Evolutionary conservation across 2,797 vertebrate species (phyloP).

Genomic region (Neosilurus mollespiculum): DNA sequence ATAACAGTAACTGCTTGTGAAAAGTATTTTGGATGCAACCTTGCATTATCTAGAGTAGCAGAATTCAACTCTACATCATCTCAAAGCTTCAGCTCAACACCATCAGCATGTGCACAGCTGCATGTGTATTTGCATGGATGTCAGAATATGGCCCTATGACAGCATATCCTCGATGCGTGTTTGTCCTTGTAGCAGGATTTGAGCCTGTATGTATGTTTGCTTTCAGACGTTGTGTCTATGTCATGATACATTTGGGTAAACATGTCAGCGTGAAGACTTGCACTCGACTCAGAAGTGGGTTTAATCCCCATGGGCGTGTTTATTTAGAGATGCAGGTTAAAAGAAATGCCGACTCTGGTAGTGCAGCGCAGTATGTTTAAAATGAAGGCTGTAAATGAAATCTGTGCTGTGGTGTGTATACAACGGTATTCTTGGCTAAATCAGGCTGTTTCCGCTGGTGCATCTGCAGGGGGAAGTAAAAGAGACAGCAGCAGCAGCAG

Average conservation of each 20-base stretch:
- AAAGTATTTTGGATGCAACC: no score
- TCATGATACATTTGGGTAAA: constrained; percentile 38
- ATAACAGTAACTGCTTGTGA: background rate
- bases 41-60: background rate
- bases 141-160: background rate
- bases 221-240: constrained; percentile 45
- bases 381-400: constrained; percentile 5
- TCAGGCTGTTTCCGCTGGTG: background rate
- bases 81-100: background rate
- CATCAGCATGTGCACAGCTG: background rate
- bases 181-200: background rate
- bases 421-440: background rate
- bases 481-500: constrained; percentile 25
- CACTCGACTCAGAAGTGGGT: background rate
- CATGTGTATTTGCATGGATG: background rate
- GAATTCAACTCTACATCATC: background rate
- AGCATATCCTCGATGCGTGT: background rate
- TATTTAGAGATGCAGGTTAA: constrained; percentile 6
- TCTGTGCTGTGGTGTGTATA: background rate
- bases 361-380: background rate
- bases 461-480: constrained; percentile 4
- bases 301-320: background rate
- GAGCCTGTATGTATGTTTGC: background rate
- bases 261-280: constrained; percentile 17
- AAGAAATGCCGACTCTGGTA: background rate